Evolutionary conservation across 2,888 invertebrate genomes (phyloP), one percentile per base, ranked within the genome.

Genomic region (Ophion slaviceki): DNA sequence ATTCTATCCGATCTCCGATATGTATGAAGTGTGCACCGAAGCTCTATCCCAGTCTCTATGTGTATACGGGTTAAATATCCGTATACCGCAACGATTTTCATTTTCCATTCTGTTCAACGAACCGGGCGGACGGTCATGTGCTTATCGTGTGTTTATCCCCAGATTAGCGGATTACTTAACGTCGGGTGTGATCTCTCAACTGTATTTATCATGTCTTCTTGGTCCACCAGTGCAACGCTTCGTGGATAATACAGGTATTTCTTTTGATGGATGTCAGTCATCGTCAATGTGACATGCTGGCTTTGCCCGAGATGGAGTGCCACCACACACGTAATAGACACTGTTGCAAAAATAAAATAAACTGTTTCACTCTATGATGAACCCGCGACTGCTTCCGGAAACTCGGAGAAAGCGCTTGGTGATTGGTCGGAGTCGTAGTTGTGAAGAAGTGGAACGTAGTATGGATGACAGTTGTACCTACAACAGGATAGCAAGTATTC

Each of bases 111-210:
- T 78, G 72, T 71, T 74, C 78, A 82, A 87, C 80, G 82, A 85
- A 80, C 80, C 83, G 75, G 75, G 76, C 36, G 17, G 59, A 53
- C 40, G 72, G 76, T 72, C 79, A 87, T 47, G 47, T 47, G 81
- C 86, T 84, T 86, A 53, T 85, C 83, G 83, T 82, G 81, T 85
- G 74, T 59, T 87, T 86, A 88, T 84, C 85, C 86, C 84, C 53
- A 83, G 82, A 88, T 88, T 87, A 87, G 87, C 87, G 83, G 80
- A 86, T 85, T 84, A 77, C 68, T 77, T 79, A 81, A 72, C 80
- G 72, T 75, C 64, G 47, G 62, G 59, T 57, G 59, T 79, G 79
- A 83, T 81, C 82, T 75, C 75, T 74, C 71, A 66, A 71, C 79
- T 67, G 20, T 67, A 79, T 75, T 79, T 79, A 71, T 80, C 70